These are phyloP conservation scores for Paelopatides confundens DNA, from an alignment of 53 echinoderm and acorn worm genomes.

Conservation along the genomic window DNA sequence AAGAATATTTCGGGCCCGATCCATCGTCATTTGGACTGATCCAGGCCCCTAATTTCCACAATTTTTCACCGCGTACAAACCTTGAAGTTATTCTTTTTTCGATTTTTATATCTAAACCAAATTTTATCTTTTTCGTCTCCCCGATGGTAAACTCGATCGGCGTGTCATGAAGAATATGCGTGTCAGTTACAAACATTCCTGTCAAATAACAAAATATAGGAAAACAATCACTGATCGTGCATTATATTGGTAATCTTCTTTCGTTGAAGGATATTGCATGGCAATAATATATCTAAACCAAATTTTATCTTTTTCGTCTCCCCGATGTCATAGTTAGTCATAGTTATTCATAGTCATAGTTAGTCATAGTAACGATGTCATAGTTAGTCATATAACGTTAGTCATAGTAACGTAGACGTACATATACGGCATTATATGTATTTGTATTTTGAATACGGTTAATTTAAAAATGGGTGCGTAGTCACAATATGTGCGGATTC, in stretches of 20 bases:
- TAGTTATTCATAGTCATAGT: too few species aligned
- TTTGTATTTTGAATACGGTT: too few species aligned
- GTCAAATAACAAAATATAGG: not conserved
- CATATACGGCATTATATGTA: too few species aligned
- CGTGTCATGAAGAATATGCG: not conserved
- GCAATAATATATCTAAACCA: conserved; percentile 23
- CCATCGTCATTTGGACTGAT: conserved; percentile 30
- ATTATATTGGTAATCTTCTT: too few species aligned
- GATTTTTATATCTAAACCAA: conserved; percentile 15
- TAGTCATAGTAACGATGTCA: too few species aligned
- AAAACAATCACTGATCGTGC: too few species aligned
- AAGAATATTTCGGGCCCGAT: conserved; percentile 10
- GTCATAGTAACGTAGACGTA: too few species aligned
- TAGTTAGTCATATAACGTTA: too few species aligned
- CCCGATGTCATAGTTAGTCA: too few species aligned
- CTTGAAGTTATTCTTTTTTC: conserved; percentile 27
- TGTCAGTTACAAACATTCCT: conserved; percentile 33
- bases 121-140: conserved; percentile 2
- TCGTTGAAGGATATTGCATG: too few species aligned
- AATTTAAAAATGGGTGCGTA: too few species aligned
- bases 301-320: conserved; percentile 15
- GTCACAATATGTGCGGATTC: too few species aligned
- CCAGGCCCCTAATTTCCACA: conserved; percentile 44
- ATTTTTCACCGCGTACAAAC: conserved; percentile 10
- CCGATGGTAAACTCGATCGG: not conserved